Conservation (phyloP, 2,113 vertebrate species). For the Gnathonemus longibarbis region DNA sequence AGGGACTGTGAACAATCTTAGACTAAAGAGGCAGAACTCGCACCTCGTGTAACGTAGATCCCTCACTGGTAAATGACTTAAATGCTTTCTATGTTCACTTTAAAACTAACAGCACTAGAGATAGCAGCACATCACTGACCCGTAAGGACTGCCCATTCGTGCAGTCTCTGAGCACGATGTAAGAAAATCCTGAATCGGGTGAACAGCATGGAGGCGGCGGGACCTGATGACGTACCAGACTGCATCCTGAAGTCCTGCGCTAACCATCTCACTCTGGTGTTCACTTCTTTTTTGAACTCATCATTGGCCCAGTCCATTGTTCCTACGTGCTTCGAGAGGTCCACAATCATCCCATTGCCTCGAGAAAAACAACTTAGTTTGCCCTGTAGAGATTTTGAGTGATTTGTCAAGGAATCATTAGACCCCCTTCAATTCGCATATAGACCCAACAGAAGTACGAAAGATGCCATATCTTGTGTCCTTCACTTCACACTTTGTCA, state of each 20-base stretch:
- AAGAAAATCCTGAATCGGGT: neutral
- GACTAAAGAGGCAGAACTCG: neutral
- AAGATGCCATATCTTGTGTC: neutral
- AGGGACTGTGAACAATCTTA: neutral
- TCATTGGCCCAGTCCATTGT: neutral
- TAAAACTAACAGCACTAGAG: neutral
- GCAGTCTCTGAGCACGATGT: neutral
- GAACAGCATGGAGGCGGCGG: neutral
- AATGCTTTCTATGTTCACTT: neutral
- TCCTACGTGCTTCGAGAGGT: neutral
- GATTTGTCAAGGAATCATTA: neutral
- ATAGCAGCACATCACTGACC: neutral
- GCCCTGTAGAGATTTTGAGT: neutral
- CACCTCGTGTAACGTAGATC: neutral
- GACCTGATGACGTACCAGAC: neutral
- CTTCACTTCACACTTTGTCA: neutral
- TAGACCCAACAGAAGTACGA: neutral
- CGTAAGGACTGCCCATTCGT: neutral
- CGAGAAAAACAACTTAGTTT: neutral
- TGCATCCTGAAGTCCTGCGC: neutral
- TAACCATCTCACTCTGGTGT: neutral
- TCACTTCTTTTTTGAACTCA: neutral
- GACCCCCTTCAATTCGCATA: neutral
- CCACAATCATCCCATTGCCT: neutral
- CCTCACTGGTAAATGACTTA: neutral